Conservation (phyloP, 2,888 invertebrate genomes). For the Hofmannophila pseudospretella region DNA sequence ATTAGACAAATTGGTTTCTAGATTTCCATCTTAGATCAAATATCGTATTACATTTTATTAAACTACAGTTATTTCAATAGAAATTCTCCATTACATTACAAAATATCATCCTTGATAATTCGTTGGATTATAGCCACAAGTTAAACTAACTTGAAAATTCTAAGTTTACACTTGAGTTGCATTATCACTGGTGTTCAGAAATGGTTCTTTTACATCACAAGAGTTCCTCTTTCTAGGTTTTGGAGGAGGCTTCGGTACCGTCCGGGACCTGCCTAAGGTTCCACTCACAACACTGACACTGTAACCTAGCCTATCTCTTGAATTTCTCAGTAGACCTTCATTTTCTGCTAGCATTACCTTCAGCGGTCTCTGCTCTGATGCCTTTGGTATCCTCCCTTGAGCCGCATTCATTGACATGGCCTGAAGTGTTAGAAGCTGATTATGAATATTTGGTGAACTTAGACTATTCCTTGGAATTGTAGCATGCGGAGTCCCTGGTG, state of each 20-base stretch:
- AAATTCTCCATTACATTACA: too few relatives aligned
- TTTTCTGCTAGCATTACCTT: constrained; percentile 56
- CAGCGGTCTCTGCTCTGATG: constrained; percentile 50
- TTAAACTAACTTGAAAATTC: background rate
- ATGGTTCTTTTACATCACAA: constrained; percentile 81
- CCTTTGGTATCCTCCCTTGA: constrained; percentile 28
- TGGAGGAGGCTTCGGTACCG: constrained; percentile 88
- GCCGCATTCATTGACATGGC: constrained; percentile 47
- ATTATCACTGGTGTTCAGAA: constrained; percentile 89
- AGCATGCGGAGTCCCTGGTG: constrained; percentile 70
- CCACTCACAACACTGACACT: constrained; percentile 54
- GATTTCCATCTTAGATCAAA: too few relatives aligned
- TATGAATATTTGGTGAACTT: constrained; percentile 73
- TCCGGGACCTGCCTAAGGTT: constrained; percentile 55
- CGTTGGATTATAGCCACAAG: constrained; percentile 1
- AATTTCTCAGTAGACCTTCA: constrained; percentile 45
- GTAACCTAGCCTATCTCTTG: constrained; percentile 40
- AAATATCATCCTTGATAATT: background rate
- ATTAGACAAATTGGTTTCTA: too few relatives aligned
- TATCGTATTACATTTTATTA: too few relatives aligned
- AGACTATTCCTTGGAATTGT: constrained; percentile 68
- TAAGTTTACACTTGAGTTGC: constrained; percentile 87
- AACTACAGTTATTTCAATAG: too few relatives aligned
- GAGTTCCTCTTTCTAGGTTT: constrained; percentile 85
- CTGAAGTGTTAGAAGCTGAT: constrained; percentile 63